These are phyloP conservation scores for Euura saliciscinereae DNA, from an alignment of 1,140 invertebrate species.

Conservation along the genomic window DNA sequence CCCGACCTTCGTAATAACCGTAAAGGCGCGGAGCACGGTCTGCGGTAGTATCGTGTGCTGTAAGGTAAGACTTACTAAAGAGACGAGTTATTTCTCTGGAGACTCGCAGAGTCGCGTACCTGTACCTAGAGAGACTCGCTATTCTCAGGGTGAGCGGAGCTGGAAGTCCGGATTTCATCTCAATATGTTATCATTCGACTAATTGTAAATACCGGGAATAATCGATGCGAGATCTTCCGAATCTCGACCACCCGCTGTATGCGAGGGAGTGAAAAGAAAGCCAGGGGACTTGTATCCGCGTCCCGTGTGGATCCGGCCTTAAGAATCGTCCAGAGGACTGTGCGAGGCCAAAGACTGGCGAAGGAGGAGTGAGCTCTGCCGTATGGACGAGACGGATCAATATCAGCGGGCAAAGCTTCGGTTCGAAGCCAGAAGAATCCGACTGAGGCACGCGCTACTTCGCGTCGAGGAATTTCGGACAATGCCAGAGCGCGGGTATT, in stretches of 20 bases:
- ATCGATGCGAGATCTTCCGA: too few species aligned
- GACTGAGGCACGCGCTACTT: not conserved
- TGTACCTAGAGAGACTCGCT: too few species aligned
- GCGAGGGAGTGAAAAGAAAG: not conserved
- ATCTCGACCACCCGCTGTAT: too few species aligned
- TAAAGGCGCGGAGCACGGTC: too few species aligned
- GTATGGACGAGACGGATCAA: slow-evolving; percentile 31
- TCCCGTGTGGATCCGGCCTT: not conserved
- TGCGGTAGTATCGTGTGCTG: too few species aligned
- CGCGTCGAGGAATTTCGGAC: not conserved
- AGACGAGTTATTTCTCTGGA: too few species aligned
- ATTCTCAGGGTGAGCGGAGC: too few species aligned
- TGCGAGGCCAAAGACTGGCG: slow-evolving; percentile 1
- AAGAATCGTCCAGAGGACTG: not conserved
- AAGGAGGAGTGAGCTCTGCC: slow-evolving; percentile 10
- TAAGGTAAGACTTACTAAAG: too few species aligned
- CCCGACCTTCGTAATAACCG: not conserved
- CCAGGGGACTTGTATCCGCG: slow-evolving; percentile 10
- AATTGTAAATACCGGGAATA: too few species aligned
- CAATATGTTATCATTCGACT: too few species aligned
- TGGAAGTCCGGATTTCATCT: too few species aligned
- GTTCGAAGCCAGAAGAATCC: slow-evolving; percentile 14
- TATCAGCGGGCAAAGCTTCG: slow-evolving; percentile 25
- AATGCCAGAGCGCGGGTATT: not conserved
- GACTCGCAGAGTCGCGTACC: too few species aligned